These are phyloP conservation scores for Pseudois nayaur DNA, from an alignment of 2,113 vertebrate genomes.

Conservation along the genomic window DNA sequence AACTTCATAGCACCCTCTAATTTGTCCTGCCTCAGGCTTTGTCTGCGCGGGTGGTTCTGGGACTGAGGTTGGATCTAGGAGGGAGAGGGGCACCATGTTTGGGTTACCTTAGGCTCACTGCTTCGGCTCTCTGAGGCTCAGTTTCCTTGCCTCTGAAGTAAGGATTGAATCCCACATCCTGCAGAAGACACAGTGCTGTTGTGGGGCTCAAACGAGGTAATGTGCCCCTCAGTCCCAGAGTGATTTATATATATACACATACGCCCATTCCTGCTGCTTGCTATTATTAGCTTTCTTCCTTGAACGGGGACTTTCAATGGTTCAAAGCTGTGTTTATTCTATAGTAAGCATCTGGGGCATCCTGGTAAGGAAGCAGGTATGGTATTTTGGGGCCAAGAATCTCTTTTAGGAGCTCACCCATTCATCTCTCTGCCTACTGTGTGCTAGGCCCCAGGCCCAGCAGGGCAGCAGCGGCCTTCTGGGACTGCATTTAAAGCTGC, in stretches of 20 bases:
- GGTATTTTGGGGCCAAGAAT: slow-evolving; percentile 48
- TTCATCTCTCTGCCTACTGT: slow-evolving; percentile 45
- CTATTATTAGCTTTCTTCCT: not conserved
- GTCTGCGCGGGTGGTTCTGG: not conserved
- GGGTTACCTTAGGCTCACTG: not conserved
- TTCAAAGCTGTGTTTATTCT: slow-evolving; percentile 56
- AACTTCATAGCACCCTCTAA: not conserved
- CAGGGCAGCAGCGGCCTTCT: not conserved
- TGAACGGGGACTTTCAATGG: not conserved
- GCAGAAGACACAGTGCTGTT: fast-evolving
- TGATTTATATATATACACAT: too few species aligned
- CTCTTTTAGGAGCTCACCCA: not conserved
- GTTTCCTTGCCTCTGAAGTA: not conserved
- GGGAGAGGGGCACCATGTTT: fast-evolving
- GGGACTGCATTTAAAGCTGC: not conserved
- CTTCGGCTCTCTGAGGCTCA: not conserved
- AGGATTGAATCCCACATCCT: not conserved
- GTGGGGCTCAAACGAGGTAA: not conserved
- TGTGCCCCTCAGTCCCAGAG: fast-evolving
- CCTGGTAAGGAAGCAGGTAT: slow-evolving; percentile 20
- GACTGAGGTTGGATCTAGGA: not conserved
- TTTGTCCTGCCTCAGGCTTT: not conserved
- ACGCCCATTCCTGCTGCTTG: not conserved
- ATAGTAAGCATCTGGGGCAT: slow-evolving; percentile 35
- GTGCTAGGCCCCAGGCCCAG: not conserved